Evolutionary conservation across 2,888 invertebrate species (phyloP).

Genomic region (Nemotelus pantherinus): DNA sequence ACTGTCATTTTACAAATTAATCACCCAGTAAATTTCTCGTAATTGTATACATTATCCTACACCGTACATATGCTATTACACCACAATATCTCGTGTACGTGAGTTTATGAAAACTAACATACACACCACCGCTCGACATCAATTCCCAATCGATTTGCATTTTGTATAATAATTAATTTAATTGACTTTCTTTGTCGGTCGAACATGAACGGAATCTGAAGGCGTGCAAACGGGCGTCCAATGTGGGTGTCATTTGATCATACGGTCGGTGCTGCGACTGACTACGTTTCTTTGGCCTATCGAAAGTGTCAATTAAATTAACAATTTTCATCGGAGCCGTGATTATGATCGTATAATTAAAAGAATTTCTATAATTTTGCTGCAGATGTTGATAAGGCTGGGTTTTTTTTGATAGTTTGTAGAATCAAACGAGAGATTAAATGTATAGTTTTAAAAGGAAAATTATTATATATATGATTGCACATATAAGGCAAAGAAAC

Average conservation of each 20-base stretch:
- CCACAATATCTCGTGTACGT: not conserved
- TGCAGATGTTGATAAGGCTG: not conserved
- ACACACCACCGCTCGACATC: not conserved
- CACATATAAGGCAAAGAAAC: no score
- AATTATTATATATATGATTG: no score
- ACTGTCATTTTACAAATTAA: no score
- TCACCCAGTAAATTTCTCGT: no score
- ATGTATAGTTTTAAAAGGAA: no score
- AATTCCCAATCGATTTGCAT: conserved; percentile 33
- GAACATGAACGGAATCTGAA: no score
- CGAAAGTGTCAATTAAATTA: conserved; percentile 12
- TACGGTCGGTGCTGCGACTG: not conserved
- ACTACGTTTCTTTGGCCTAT: not conserved
- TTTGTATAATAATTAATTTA: conserved; percentile 42
- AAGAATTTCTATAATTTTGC: not conserved
- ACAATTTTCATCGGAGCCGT: conserved; percentile 25
- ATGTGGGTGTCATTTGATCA: no score
- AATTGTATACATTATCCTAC: no score
- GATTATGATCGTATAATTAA: conserved; percentile 18
- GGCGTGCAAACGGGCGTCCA: not conserved
- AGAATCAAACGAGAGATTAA: no score
- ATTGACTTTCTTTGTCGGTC: conserved; percentile 38
- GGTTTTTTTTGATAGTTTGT: no score
- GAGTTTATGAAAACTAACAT: not conserved
- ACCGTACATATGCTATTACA: no score